Conservation (phyloP, 2,113 vertebrate species). For the Sylvia atricapilla region DNA sequence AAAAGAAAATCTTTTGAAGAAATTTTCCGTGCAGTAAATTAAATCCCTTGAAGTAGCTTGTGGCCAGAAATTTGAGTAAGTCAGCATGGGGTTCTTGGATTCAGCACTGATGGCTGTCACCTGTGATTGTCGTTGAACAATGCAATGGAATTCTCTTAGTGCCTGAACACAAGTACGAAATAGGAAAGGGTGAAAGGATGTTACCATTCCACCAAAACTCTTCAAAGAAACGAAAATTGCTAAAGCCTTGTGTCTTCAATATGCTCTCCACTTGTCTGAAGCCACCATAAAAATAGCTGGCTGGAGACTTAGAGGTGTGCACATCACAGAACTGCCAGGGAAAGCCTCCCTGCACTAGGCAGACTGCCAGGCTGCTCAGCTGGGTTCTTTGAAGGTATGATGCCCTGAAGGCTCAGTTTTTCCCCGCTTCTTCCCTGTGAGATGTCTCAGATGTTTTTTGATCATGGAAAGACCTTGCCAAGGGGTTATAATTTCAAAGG, state of each 20-base stretch:
- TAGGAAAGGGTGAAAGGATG: neutral
- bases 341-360: neutral
- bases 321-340: neutral
- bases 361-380: neutral
- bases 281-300: neutral
- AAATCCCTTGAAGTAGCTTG: neutral
- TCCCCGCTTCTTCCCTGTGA: neutral
- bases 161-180: neutral
- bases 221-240: neutral
- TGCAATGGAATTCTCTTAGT: neutral
- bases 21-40: neutral
- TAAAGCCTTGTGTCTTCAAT: neutral
- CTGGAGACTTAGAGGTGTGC: neutral
- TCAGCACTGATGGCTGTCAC: neutral
- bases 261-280: neutral
- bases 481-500: neutral
- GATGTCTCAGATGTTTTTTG: neutral
- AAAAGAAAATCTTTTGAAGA: neutral
- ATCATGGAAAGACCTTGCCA: neutral
- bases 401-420: neutral
- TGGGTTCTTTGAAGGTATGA: neutral
- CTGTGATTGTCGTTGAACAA: neutral
- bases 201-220: neutral
- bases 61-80: neutral
- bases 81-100: neutral